Conservation (phyloP, 2,888 invertebrate genomes). For the Eupithecia centaureata region DNA sequence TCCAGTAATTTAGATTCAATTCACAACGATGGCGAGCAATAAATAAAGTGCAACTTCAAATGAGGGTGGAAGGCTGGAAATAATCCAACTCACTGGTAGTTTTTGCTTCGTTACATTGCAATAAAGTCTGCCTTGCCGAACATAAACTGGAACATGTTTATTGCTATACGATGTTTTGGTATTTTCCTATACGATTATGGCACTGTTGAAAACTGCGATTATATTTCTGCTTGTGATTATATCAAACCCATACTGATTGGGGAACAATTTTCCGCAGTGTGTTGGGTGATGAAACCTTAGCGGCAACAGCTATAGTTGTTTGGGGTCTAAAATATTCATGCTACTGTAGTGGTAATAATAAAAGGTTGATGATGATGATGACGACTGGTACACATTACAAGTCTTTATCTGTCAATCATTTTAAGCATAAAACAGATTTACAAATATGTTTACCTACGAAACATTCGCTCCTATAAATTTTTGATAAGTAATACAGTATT, state of each 20-base stretch:
- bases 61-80: constrained; percentile 71
- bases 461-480: constrained; percentile 31
- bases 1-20: constrained; percentile 76
- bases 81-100: constrained; percentile 71
- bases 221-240: constrained; percentile 10
- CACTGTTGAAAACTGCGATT: constrained; percentile 16
- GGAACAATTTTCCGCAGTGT: no score
- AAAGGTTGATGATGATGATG: no score
- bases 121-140: constrained; percentile 57
- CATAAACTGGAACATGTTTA: constrained; percentile 48
- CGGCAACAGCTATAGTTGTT: neutral
- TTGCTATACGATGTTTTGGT: constrained; percentile 30
- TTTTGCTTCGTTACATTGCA: constrained; percentile 67
- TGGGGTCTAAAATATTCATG: neutral
- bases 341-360: no score
- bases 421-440: neutral
- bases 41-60: constrained; percentile 77
- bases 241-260: neutral
- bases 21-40: constrained; percentile 68
- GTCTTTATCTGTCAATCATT: neutral
- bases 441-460: neutral
- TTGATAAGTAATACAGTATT: constrained; percentile 65
- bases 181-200: constrained; percentile 9
- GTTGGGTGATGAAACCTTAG: neutral
- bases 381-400: no score